phyloP scores from a whole-genome alignment of 2,797 vertebrate species.

The Poeciliopsis presidionis region DNA sequence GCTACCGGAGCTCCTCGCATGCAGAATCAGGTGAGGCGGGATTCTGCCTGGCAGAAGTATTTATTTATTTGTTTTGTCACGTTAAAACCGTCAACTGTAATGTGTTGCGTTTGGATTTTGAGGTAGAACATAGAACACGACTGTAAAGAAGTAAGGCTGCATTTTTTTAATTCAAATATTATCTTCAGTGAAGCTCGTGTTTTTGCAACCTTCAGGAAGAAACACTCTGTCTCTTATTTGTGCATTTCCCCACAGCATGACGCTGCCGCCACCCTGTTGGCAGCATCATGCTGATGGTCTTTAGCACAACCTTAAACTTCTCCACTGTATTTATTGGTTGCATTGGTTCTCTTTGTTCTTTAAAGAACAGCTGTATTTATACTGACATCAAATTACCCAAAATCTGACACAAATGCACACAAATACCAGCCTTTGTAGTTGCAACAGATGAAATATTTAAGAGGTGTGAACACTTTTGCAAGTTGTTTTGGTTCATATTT shows the following conservation, averaged over 20 bases:
- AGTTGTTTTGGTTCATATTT: background rate
- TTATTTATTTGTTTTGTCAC: background rate
- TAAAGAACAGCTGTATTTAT: background rate
- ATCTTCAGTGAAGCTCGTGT: background rate
- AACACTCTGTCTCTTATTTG: background rate
- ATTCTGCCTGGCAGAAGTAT: background rate
- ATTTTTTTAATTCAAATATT: background rate
- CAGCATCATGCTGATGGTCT: background rate
- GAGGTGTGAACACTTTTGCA: background rate
- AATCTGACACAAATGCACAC: background rate
- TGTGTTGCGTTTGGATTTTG: background rate
- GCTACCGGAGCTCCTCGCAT: conserved; percentile 93
- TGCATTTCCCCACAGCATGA: background rate
- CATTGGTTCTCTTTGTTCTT: background rate
- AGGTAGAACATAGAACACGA: background rate
- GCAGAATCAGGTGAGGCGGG: conserved; percentile 87
- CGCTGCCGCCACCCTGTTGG: background rate
- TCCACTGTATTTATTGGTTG: background rate
- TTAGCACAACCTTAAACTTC: background rate
- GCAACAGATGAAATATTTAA: background rate
- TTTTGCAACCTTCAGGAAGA: background rate
- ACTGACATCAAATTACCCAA: background rate
- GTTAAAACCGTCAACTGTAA: background rate
- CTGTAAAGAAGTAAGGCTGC: background rate
- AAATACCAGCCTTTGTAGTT: background rate